phyloP scores from a whole-genome alignment of 1,140 invertebrate species.

The Eupristina koningsbergeri region DNA sequence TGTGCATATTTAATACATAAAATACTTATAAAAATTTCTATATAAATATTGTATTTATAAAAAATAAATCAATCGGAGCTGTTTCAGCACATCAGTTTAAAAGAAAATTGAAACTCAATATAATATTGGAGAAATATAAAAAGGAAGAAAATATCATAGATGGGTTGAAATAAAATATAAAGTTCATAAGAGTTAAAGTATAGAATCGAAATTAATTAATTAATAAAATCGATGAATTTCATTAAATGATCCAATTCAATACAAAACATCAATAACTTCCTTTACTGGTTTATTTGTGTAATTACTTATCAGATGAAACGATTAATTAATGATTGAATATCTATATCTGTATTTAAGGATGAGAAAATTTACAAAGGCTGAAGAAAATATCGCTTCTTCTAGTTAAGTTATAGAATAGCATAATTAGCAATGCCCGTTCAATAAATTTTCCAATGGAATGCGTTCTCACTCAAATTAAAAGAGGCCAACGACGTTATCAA shows the following conservation, averaged over 20 bases:
- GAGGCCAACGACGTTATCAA: conserved; percentile 14
- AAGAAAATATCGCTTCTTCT: conserved; percentile 14
- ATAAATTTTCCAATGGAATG: conserved; percentile 37
- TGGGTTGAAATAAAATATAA: background rate
- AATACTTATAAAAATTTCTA: no score
- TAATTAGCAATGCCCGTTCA: conserved; percentile 4
- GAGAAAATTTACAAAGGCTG: background rate
- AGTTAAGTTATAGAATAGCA: background rate
- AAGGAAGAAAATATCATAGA: no score
- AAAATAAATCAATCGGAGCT: no score
- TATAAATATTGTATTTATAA: no score
- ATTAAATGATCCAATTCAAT: conserved; percentile 37
- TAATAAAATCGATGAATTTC: conserved; percentile 34
- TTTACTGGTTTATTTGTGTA: conserved; percentile 31
- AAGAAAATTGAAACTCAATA: no score
- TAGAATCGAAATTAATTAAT: conserved; percentile 25
- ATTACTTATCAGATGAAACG: conserved; percentile 40
- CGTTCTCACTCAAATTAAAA: conserved; percentile 9
- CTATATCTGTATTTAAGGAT: background rate
- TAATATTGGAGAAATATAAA: no score
- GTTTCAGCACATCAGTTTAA: no score
- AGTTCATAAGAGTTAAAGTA: background rate
- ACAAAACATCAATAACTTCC: background rate
- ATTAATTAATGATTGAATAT: conserved; percentile 25
- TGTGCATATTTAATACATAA: no score